Percentiles rank a stretch among this genome's conserved stretches.
Evolutionary conservation across 1,140 invertebrate species (phyloP).

Genomic region (Sitobion miscanthi): DNA sequence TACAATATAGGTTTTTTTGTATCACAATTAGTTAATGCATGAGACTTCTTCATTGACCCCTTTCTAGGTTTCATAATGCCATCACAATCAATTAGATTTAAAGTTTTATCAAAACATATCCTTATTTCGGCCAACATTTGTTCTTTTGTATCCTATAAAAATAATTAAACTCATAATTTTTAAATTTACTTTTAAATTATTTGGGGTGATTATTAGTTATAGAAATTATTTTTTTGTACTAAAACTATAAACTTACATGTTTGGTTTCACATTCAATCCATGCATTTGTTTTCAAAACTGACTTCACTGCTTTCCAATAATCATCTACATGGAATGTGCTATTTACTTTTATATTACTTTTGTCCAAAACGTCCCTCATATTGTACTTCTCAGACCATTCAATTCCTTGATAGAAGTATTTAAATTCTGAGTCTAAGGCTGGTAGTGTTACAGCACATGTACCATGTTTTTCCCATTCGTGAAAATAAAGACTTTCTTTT

Average conservation of each 20-base stretch:
- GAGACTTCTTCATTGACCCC: background rate
- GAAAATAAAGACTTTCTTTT: constrained; percentile 73
- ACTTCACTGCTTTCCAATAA: constrained; percentile 43
- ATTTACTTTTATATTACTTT: constrained; percentile 31
- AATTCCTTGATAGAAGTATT: constrained; percentile 77
- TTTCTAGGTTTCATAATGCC: constrained; percentile 52
- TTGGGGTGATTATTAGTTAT: background rate
- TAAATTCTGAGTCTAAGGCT: constrained; percentile 70
- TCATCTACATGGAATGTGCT: constrained; percentile 40
- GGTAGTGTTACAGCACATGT: constrained; percentile 75
- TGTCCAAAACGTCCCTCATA: constrained; percentile 40
- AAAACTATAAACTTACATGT: constrained; percentile 29
- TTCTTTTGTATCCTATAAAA: constrained; percentile 57
- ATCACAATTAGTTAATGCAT: constrained; percentile 37
- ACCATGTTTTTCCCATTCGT: constrained; percentile 87
- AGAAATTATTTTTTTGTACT: background rate
- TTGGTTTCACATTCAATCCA: background rate
- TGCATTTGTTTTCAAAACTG: constrained; percentile 18
- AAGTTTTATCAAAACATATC: constrained; percentile 59
- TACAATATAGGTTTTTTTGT: constrained; percentile 37
- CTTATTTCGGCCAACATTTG: constrained; percentile 58
- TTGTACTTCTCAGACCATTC: constrained; percentile 63
- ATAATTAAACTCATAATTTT: background rate
- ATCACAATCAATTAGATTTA: constrained; percentile 59
- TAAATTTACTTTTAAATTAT: background rate